phyloP scores from a whole-genome alignment of 53 echinoderm and acorn worm species.

The Mesocentrotus franciscanus region DNA sequence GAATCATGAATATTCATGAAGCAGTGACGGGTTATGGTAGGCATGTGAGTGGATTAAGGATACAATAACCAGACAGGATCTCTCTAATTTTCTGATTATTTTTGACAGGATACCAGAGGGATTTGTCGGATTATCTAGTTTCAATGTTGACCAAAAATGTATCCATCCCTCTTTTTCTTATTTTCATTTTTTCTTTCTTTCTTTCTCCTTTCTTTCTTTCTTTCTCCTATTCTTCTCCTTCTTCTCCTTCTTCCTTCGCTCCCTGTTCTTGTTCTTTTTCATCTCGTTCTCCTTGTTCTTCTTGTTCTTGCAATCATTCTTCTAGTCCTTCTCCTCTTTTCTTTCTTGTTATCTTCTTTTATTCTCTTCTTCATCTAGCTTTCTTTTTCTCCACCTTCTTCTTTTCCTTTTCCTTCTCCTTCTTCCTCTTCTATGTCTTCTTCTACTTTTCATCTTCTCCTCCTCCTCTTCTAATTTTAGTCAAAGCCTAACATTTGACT shows the following conservation, averaged over 20 bases:
- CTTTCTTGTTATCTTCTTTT: background rate
- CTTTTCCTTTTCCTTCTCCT: background rate
- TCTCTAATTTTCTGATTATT: slow-evolving; percentile 49
- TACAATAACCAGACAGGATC: slow-evolving; percentile 21
- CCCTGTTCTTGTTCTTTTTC: background rate
- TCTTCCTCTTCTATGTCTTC: background rate
- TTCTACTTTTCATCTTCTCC: background rate
- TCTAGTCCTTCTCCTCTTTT: background rate
- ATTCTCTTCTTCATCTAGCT: background rate
- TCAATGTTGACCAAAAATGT: slow-evolving; percentile 18
- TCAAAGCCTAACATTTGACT: too few species aligned
- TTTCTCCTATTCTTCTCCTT: background rate
- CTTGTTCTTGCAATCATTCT: too few species aligned
- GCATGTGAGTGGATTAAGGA: background rate
- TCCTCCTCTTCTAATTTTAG: too few species aligned
- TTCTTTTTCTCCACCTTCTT: background rate
- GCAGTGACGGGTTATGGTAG: background rate
- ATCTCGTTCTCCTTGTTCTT: background rate
- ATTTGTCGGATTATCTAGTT: slow-evolving; percentile 3
- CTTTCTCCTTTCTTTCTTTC: background rate
- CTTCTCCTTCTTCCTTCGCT: background rate
- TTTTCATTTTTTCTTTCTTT: background rate
- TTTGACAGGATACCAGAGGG: slow-evolving; percentile 28
- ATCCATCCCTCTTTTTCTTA: background rate
- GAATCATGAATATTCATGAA: background rate